Evolutionary conservation across 2,888 invertebrate species (phyloP).

Genomic region (Acanthosepion esculentum): DNA sequence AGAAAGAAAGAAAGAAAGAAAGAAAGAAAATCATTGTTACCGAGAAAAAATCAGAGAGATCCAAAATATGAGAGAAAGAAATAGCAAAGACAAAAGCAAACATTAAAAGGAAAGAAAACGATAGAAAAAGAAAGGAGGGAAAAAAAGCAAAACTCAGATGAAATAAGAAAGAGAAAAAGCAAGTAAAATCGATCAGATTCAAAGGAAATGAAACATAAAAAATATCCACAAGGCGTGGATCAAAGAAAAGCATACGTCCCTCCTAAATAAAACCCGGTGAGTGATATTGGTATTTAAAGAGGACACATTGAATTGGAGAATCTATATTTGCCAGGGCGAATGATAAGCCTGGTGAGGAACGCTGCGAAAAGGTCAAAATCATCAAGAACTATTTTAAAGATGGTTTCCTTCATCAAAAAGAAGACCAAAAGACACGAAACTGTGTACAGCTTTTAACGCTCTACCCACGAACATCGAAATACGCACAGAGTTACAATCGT

Average conservation of each 20-base stretch:
- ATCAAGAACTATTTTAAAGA: conserved; percentile 33
- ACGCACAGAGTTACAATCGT: not conserved
- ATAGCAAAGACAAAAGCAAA: not conserved
- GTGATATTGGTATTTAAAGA: conserved; percentile 22
- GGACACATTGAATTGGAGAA: not conserved
- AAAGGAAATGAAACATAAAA: not conserved
- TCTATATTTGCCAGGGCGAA: conserved; percentile 33
- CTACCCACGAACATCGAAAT: not conserved
- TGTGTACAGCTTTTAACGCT: not conserved
- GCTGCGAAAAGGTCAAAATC: conserved; percentile 9
- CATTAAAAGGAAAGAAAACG: not conserved
- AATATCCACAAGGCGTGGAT: conserved; percentile 18
- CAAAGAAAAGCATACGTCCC: not conserved
- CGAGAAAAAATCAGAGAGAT: not conserved
- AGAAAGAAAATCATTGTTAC: not conserved
- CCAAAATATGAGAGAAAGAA: not conserved
- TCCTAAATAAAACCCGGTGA: not conserved
- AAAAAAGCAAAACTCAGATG: not conserved
- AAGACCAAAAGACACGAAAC: too few species aligned
- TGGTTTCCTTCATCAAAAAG: not conserved
- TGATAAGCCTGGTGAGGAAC: not conserved
- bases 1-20: too few species aligned
- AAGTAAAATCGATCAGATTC: not conserved
- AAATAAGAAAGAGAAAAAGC: not conserved
- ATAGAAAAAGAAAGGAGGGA: not conserved